Base-by-base conservation (phyloP, 2,888 invertebrate species). In the Drosophila gaucha region DNA sequence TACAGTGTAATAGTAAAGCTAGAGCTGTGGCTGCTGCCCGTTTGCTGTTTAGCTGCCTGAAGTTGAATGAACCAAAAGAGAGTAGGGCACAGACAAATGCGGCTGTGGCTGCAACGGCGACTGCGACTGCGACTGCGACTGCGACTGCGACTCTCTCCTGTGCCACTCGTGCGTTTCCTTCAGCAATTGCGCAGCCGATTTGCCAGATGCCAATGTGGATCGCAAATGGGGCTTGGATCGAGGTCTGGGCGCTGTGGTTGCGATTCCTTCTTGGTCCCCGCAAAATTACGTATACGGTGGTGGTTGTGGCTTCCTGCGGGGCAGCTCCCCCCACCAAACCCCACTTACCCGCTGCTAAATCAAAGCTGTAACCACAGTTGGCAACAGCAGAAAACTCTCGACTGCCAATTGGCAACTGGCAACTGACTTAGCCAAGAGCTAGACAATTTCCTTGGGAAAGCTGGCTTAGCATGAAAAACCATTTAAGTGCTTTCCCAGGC, bases 401-500 rank as follows among this genome's bases (percentile, higher is more conserved):
- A 69, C 22, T 51, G 59, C 49, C 47, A n/a, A n/a, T n/a, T n/a
- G n/a, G n/a, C n/a, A n/a, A n/a, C 26, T 28, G 33, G 74, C 74
- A 80, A 70, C 41, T 56, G 57, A 54, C 39, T 39, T 28, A 14
- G 50, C 30, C 50, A 28, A 46, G 22, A 28, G 41, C 51, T 39
- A 73, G 59, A 72, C 78, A 80, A 83, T 86, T 85, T 85, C 85
- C 86, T 87, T 85, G 87, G 74, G 83, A 80, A 84, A 87, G 83
- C 82, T 80, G 67, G 66, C 68, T 57, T 36, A 39, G 74, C 83
- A 83, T 83, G 84, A 80, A 86, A 74, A 83, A 60, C 76, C 76
- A 79, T 86, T 80, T 86, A 86, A 80, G 84, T 80, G 86, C 80
- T 83, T 83, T 86, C 83, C 86, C 86, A 89, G 86, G 79, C 86